Base-by-base conservation (phyloP, 2,113 vertebrate genomes). In the Elgaria multicarinata region DNA sequence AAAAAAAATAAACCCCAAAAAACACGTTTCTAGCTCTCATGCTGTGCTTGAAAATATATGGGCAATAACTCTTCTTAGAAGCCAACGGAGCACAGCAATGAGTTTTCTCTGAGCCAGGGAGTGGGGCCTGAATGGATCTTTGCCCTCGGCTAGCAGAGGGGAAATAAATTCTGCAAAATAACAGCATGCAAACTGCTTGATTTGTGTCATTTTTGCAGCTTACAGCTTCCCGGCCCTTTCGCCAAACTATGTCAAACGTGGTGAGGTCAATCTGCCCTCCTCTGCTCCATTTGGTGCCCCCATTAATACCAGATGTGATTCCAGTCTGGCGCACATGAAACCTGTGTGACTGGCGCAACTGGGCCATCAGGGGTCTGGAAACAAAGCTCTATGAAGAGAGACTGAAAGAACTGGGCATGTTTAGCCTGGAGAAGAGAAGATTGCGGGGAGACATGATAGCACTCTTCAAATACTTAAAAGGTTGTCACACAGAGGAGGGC, bases 321-420 rank as follows among this genome's bases (percentile, higher is more conserved):
- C 80, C 55, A 83, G 14, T 46, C 31, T 2, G 10, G n/a, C 50
- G 44, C 26, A 58, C 71, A 53, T 36, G 71, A 79, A 64, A 39
- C 62, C 24, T 74, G 87, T 75, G 87, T 75, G 87, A 74, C 80
- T 64, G 22, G 69, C 53, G 66, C 87, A 83, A 89, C 20, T 64
- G 79, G 16, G n/a, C n/a, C n/a, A n/a, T n/a, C n/a, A n/a, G n/a
- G n/a, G n/a, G n/a, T n/a, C n/a, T n/a, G n/a, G n/a, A n/a, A n/a
- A n/a, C n/a, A n/a, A n/a, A n/a, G n/a, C n/a, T n/a, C n/a, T n/a
- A n/a, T n/a, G n/a, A n/a, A n/a, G n/a, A n/a, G n/a, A n/a, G n/a
- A n/a, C n/a, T n/a, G n/a, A n/a, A n/a, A n/a, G n/a, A n/a, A n/a
- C n/a, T n/a, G n/a, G n/a, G n/a, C n/a, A n/a, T n/a, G n/a, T n/a